Conservation (phyloP, 1,140 invertebrate genomes). For the Druon quercuslanigerum region DNA sequence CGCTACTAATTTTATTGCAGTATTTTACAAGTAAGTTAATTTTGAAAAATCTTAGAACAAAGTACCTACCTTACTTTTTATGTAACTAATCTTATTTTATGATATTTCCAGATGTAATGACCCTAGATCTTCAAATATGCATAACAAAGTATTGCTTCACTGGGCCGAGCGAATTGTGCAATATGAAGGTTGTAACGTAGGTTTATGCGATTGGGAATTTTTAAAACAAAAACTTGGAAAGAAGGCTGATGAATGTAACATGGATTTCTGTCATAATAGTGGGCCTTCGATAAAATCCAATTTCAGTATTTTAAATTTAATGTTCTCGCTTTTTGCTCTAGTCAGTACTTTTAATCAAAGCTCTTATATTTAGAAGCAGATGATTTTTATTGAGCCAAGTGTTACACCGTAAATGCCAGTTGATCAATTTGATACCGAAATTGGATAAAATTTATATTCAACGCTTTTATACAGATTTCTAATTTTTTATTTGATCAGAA, state of each 20-base stretch:
- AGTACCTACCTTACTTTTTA: neutral
- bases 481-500: too few relatives aligned
- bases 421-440: too few relatives aligned
- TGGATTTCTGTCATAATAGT: constrained; percentile 57
- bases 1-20: constrained; percentile 85
- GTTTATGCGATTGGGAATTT: constrained; percentile 75
- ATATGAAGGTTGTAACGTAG: constrained; percentile 73
- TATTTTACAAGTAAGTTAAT: constrained; percentile 82
- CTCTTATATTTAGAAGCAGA: neutral
- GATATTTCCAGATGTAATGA: constrained; percentile 66
- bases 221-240: constrained; percentile 67
- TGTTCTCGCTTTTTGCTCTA: constrained; percentile 41
- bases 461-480: too few relatives aligned
- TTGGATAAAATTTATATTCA: too few relatives aligned
- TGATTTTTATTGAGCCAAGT: neutral
- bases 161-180: constrained; percentile 68
- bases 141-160: constrained; percentile 73
- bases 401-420: too few relatives aligned
- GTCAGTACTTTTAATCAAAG: constrained; percentile 31
- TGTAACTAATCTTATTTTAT: neutral
- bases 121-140: constrained; percentile 55
- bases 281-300: constrained; percentile 10
- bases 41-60: constrained; percentile 1
- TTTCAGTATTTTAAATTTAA: neutral
- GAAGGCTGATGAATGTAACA: constrained; percentile 51